phyloP scores from a whole-genome alignment of 2,113 vertebrate genomes.

The Chlamydotis undulata region DNA sequence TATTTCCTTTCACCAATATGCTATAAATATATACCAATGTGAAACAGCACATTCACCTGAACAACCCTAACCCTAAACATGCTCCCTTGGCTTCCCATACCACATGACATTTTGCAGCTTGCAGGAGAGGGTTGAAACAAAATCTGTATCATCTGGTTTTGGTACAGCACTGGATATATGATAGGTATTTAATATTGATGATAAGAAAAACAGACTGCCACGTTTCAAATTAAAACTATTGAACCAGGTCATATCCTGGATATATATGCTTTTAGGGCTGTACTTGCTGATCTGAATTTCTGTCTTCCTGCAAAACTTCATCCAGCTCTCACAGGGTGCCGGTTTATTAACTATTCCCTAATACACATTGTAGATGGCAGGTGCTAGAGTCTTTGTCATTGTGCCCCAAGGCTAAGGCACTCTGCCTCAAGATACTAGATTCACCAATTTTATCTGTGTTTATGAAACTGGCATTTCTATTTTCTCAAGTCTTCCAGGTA shows the following conservation, averaged over 20 bases:
- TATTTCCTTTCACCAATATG: neutral
- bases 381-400: conserved; percentile 5
- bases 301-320: neutral
- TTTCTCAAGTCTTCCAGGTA: conserved; percentile 11
- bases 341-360: conserved; percentile 20
- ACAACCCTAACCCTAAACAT: neutral
- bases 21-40: neutral
- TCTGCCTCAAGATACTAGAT: conserved; percentile 39
- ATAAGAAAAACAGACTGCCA: neutral
- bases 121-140: neutral
- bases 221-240: neutral
- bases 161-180: neutral
- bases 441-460: conserved; percentile 30
- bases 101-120: neutral
- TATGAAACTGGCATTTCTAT: conserved; percentile 25
- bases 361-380: conserved; percentile 15
- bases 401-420: conserved; percentile 35
- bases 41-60: neutral
- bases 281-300: neutral
- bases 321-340: neutral
- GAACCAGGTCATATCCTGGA: neutral
- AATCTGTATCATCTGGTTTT: neutral
- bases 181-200: neutral
- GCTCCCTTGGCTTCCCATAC: neutral
- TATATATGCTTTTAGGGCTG: neutral